phyloP scores from a whole-genome alignment of 2,113 vertebrate genomes.

The Nymphicus hollandicus region DNA sequence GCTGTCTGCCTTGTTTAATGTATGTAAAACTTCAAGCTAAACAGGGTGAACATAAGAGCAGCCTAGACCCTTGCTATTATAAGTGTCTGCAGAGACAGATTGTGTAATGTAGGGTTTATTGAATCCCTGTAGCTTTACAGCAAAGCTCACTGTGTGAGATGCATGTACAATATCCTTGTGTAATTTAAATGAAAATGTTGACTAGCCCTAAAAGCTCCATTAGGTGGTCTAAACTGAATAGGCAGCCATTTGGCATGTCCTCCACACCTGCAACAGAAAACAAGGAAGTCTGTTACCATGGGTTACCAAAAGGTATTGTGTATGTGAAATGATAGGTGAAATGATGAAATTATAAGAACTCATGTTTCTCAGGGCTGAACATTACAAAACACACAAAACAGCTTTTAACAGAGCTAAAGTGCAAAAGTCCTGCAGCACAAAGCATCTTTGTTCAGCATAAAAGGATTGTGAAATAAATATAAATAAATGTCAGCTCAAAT shows the following conservation, averaged over 20 bases:
- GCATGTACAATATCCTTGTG: background rate
- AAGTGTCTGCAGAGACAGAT: conserved; percentile 6
- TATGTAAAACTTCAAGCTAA: conserved; percentile 2
- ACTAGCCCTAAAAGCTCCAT: conserved; percentile 27
- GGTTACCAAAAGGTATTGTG: background rate
- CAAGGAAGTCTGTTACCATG: background rate
- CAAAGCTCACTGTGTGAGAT: background rate
- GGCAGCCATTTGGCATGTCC: background rate
- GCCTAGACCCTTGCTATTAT: background rate
- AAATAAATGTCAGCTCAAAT: background rate
- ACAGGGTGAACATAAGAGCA: background rate
- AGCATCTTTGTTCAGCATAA: background rate
- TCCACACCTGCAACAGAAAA: conserved; percentile 6
- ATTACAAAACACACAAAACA: background rate
- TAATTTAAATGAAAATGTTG: conserved; percentile 37
- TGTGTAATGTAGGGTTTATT: conserved; percentile 36
- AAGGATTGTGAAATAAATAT: background rate
- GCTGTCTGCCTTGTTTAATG: background rate
- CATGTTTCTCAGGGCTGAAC: background rate
- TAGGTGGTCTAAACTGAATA: background rate
- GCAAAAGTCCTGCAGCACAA: background rate
- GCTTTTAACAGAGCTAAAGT: background rate
- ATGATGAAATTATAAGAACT: background rate
- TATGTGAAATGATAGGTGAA: background rate
- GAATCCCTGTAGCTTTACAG: conserved; percentile 35